Conservation (phyloP, 2,797 vertebrate genomes). For the Argya squamiceps region DNA sequence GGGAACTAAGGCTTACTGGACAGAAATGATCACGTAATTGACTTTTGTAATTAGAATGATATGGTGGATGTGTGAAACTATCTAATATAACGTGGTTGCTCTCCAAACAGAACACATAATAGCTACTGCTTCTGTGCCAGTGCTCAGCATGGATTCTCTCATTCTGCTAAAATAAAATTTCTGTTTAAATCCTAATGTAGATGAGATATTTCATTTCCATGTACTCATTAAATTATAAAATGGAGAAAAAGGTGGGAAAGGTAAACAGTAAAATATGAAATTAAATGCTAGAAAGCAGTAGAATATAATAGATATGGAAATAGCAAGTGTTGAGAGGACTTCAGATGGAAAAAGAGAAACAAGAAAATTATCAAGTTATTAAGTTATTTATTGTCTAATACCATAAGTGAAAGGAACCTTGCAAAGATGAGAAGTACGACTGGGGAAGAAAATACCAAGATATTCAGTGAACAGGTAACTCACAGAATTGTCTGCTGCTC, state of each 20-base stretch:
- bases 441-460: not conserved
- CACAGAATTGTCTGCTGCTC: not conserved
- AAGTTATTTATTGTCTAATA: not conserved
- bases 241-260: fast-evolving
- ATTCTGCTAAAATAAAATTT: not conserved
- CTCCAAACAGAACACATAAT: not conserved
- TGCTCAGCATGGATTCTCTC: not conserved
- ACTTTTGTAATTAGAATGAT: not conserved
- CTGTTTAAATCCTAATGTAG: not conserved
- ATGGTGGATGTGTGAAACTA: not conserved
- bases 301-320: not conserved
- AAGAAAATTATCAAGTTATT: not conserved
- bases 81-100: not conserved
- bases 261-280: not conserved
- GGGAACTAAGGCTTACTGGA: not conserved
- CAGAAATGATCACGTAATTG: not conserved
- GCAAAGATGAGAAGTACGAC: not conserved
- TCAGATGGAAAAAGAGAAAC: not conserved
- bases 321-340: not conserved
- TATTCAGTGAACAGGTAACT: not conserved
- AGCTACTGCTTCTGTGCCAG: not conserved
- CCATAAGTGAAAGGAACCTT: fast-evolving
- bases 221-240: not conserved
- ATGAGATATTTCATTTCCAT: not conserved
- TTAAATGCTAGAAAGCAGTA: not conserved